Base-by-base conservation (phyloP, 2,113 vertebrate species). In the Oryzias woworae region DNA sequence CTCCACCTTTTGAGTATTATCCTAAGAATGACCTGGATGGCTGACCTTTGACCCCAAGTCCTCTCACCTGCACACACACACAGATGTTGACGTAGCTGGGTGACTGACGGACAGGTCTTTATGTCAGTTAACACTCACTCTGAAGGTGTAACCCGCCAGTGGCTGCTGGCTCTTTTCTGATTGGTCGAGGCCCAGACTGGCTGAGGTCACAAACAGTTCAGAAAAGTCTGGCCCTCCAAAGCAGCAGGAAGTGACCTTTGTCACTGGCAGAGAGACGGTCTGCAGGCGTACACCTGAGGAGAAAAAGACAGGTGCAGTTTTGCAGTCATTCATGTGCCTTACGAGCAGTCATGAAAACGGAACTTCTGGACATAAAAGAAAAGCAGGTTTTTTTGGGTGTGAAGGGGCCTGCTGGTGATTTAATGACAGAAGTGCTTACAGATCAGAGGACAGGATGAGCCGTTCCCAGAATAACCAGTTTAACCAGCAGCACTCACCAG, bases 151-250 rank as follows among this genome's bases (percentile, higher is more conserved):
- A 1, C 97, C 97, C 17, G 94, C 93, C 72, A 93, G 76, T 0
- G 95, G 94, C 2, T 98, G 93, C 14, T 59, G 81, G 28, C 81
- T 70, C 50, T 85, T 74, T 23, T 70, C 61, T 6, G 92, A 89
- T 2, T 92, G 76, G 65, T 92, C 86, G 78, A 96, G 83, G 16
- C 92, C 95, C 0, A 90, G 73, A 44, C 58, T 84, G 28, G 94
- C 95, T 26, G 93, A 92, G 62, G 96, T 98, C 84, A 98, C 95
- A 2, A 92, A 98, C 69, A 98, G 92, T 74, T 98, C 96, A 18
- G 92, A 92, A 85, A 94, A 97, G 86, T 95, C 92, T 10, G 89
- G 91, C 61, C 96, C 97, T 51, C 97, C 96, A 0, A 98, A 98
- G 74, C 94, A 95, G 83, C 95, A 96, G 0, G 96, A 98, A 16